phyloP scores from a whole-genome alignment of 2,113 vertebrate genomes.

The Nyctereutes procyonoides region DNA sequence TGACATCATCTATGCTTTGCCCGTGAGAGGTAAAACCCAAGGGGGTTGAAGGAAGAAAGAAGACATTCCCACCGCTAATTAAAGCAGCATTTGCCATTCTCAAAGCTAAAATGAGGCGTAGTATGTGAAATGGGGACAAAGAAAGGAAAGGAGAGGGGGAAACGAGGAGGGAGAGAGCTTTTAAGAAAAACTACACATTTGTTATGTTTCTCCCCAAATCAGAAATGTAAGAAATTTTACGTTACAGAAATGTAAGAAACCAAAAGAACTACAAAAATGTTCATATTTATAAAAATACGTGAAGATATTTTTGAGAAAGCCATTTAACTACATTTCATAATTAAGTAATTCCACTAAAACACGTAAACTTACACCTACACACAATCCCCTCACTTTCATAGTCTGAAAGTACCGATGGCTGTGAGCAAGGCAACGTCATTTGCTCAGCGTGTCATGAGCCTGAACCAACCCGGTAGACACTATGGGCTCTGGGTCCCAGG shows the following conservation, averaged over 20 bases:
- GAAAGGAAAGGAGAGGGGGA: neutral
- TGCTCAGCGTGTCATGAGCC: neutral
- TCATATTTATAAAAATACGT: slow-evolving; percentile 5
- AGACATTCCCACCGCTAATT: neutral
- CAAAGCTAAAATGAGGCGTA: neutral
- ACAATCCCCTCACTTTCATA: neutral
- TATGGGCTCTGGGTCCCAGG: neutral
- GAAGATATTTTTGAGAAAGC: neutral
- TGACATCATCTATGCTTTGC: neutral
- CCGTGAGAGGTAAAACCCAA: neutral
- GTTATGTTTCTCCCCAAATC: neutral
- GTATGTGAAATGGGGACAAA: neutral
- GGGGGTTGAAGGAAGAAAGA: neutral
- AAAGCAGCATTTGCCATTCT: neutral
- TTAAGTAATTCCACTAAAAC: neutral
- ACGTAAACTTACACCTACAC: neutral
- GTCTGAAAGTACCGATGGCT: neutral
- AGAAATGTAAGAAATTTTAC: neutral
- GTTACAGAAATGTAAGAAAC: neutral
- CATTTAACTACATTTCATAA: slow-evolving; percentile 16
- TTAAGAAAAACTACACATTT: neutral
- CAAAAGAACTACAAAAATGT: neutral
- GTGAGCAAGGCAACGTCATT: neutral
- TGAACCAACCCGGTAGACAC: neutral
- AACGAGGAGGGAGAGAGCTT: neutral